Percentiles rank a stretch among this genome's conserved stretches.
Evolutionary conservation across 2,888 invertebrate species (phyloP).

Genomic region (Gasteruption jaculator): DNA sequence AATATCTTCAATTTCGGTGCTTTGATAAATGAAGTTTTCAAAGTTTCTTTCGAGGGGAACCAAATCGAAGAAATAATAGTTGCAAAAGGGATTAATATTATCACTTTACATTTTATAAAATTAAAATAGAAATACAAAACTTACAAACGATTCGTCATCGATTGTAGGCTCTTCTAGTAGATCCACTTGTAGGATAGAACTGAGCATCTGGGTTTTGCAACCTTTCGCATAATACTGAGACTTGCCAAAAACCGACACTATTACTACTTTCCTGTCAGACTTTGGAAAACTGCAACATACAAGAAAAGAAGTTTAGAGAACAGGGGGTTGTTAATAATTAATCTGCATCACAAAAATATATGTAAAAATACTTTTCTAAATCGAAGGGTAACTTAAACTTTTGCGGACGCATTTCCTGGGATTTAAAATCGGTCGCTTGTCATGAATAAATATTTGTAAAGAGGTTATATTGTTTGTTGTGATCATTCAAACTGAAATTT

Average conservation of each 20-base stretch:
- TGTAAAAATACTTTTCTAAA: slow-evolving; percentile 25
- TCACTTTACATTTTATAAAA: neutral
- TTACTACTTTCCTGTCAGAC: slow-evolving; percentile 56
- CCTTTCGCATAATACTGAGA: slow-evolving; percentile 61
- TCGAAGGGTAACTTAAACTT: slow-evolving; percentile 42
- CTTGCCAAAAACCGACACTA: slow-evolving; percentile 71
- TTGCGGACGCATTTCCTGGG: slow-evolving; percentile 45
- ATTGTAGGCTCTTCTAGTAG: slow-evolving; percentile 44
- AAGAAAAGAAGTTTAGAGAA: too few relatives aligned
- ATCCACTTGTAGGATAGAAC: slow-evolving; percentile 38
- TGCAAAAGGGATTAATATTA: neutral
- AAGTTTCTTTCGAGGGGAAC: too few relatives aligned
- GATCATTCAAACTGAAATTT: too few relatives aligned
- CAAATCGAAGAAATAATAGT: too few relatives aligned
- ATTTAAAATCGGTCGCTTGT: slow-evolving; percentile 9
- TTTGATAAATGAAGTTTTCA: too few relatives aligned
- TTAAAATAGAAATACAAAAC: slow-evolving; percentile 8
- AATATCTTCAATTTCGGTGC: too few relatives aligned
- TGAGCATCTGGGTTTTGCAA: slow-evolving; percentile 60
- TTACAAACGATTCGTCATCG: slow-evolving; percentile 45
- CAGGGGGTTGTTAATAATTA: too few relatives aligned
- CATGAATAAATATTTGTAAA: too few relatives aligned
- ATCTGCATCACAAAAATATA: neutral
- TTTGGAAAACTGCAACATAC: slow-evolving; percentile 33
- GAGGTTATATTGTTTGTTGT: too few relatives aligned